Evolutionary conservation across 2,797 vertebrate species (phyloP).

Genomic region (Aulostomus chinensis): DNA sequence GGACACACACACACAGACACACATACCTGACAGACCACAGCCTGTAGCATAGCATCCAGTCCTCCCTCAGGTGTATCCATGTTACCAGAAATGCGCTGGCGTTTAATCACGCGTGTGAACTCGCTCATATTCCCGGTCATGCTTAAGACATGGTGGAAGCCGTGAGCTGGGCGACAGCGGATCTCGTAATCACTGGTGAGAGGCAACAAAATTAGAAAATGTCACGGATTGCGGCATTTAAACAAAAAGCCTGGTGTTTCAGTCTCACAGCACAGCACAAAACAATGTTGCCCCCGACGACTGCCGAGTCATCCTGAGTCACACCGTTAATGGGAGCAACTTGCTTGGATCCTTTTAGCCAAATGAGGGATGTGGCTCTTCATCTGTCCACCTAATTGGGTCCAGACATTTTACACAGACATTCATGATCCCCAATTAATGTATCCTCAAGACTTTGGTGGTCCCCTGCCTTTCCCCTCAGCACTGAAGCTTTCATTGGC

Average conservation of each 20-base stretch:
- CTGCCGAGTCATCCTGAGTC: slow-evolving; percentile 11
- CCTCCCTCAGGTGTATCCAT: slow-evolving; percentile 97
- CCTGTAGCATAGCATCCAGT: slow-evolving; percentile 97
- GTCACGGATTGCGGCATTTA: slow-evolving; percentile 14
- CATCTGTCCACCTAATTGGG: neutral
- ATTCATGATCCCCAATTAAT: neutral
- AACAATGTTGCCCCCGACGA: slow-evolving; percentile 5
- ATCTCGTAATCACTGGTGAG: slow-evolving; percentile 87
- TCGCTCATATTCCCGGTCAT: slow-evolving; percentile 93
- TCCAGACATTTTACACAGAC: neutral
- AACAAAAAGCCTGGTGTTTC: slow-evolving; percentile 15
- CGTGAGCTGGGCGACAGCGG: slow-evolving; percentile 92
- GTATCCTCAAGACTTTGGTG: neutral
- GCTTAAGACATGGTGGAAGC: slow-evolving; percentile 92
- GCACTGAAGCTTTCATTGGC: too few species aligned
- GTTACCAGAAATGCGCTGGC: slow-evolving; percentile 95
- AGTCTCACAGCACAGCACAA: slow-evolving; percentile 6
- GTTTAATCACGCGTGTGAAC: slow-evolving; percentile 90
- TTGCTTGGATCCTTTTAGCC: neutral
- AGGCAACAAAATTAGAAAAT: neutral
- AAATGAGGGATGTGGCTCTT: neutral
- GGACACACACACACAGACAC: too few species aligned
- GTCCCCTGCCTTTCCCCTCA: neutral
- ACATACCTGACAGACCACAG: slow-evolving; percentile 92
- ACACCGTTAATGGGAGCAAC: slow-evolving; percentile 9